These are phyloP conservation scores for Sthenelais limicola DNA, from an alignment of 2,888 invertebrate genomes.

Conservation along the genomic window DNA sequence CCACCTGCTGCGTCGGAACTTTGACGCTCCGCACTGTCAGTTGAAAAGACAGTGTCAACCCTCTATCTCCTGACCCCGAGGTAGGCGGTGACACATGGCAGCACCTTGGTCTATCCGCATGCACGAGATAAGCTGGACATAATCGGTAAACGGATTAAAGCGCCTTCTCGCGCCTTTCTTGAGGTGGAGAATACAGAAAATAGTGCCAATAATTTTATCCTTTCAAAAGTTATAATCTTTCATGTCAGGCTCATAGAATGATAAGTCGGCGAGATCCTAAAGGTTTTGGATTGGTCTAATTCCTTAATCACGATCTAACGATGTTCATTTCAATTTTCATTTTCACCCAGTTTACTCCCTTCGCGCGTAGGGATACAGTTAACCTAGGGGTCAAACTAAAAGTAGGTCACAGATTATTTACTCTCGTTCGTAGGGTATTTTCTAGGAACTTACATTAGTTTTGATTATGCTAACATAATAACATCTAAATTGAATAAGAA, in stretches of 20 bases:
- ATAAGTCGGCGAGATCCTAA: no score
- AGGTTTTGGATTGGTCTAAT: no score
- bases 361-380: conserved; percentile 17
- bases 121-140: conserved; percentile 38
- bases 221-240: not conserved
- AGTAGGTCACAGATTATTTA: conserved; percentile 26
- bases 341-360: no score
- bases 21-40: not conserved
- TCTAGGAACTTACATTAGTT: no score
- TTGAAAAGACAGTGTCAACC: not conserved
- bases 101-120: conserved; percentile 5
- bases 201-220: not conserved
- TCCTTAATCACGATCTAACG: not conserved
- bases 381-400: conserved; percentile 24
- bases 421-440: no score
- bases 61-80: not conserved
- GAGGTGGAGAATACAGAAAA: conserved; percentile 19
- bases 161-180: conserved; percentile 37
- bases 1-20: conserved; percentile 32
- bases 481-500: no score
- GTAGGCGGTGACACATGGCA: conserved; percentile 20
- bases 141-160: conserved; percentile 43
- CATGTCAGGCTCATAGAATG: conserved; percentile 7
- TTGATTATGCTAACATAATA: no score
- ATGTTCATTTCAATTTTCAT: not conserved